phyloP scores from a whole-genome alignment of 2,888 invertebrate genomes.

The Hydraecia micacea region DNA sequence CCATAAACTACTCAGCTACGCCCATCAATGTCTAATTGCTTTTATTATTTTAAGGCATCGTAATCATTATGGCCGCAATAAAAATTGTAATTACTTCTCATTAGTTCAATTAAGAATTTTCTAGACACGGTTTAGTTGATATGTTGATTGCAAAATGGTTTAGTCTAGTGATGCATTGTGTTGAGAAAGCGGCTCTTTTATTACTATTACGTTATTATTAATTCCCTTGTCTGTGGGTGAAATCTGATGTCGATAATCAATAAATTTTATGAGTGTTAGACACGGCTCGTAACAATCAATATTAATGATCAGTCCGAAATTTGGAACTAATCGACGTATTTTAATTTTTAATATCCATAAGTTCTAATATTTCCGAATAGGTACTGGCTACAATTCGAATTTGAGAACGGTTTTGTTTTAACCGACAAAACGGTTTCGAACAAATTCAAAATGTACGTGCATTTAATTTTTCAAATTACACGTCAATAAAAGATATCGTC shows the following conservation, averaged over 20 bases:
- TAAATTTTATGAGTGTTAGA: constrained; percentile 86
- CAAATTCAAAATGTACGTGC: constrained; percentile 69
- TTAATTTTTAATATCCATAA: constrained; percentile 85
- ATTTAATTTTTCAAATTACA: constrained; percentile 60
- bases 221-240: constrained; percentile 82
- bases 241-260: constrained; percentile 81
- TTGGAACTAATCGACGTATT: constrained; percentile 87
- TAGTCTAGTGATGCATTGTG: constrained; percentile 81
- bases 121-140: constrained; percentile 89
- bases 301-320: constrained; percentile 86
- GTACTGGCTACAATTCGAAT: constrained; percentile 75
- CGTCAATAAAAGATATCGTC: constrained; percentile 62
- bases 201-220: constrained; percentile 80
- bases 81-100: constrained; percentile 91
- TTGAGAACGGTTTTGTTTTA: constrained; percentile 71
- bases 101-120: constrained; percentile 91
- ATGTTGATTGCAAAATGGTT: constrained; percentile 87
- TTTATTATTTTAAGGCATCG: constrained; percentile 91
- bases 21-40: constrained; percentile 90
- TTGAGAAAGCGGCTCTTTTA: constrained; percentile 83
- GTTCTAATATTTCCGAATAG: constrained; percentile 76
- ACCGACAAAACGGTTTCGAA: constrained; percentile 72
- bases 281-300: constrained; percentile 88
- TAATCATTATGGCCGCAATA: constrained; percentile 90
- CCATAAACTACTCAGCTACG: constrained; percentile 81